Evolutionary conservation across 2,113 vertebrate species (phyloP), one percentile per base, ranked within the genome.

Genomic region (Caranx ignobilis): DNA sequence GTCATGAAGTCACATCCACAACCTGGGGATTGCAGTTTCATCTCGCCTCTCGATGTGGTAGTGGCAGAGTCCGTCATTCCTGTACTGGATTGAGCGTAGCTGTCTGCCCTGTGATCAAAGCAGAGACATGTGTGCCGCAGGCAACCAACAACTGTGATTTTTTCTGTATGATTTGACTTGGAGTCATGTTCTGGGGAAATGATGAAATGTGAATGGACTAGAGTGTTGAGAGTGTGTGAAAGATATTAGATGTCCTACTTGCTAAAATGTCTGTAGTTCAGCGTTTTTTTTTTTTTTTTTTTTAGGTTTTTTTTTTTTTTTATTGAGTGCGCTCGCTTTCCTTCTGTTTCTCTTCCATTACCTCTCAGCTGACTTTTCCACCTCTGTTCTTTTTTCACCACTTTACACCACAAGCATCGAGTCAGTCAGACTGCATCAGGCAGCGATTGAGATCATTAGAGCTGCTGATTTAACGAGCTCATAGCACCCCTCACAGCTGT

Each of bases 391-490:
- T 64, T 21, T 47, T 73, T 54, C 47, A 26, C 35, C 31, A 43
- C 64, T 65, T 39, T 37, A 56, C 31, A 2, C 62, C 31, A 16
- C 37, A 35, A 71, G 61, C 39, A 82, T 67, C 3, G 43, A 84
- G 81, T 82, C 84, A 75, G 67, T 84, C 60, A 54, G 71, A 77
- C 73, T 69, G 65, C 83, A 89, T 86, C 71, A 65, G 75, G 76
- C 72, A 37, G 75, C 63, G 57, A 79, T 76, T 63, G 84, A 88
- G 87, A 87, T 90, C 88, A 89, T 91, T 92, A 90, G 72, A 83
- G 61, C 64, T 64, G 47, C 64, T 50, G 77, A 80, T 89, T 88
- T 90, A 92, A 91, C 54, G 59, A 90, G 84, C 76, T 83, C 68
- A 60, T 57, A 76, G 75, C 41, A 43, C 68, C 47, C 71, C 12